Evolutionary conservation across 2,113 vertebrate species (phyloP).

Genomic region (Eurypyga helias): DNA sequence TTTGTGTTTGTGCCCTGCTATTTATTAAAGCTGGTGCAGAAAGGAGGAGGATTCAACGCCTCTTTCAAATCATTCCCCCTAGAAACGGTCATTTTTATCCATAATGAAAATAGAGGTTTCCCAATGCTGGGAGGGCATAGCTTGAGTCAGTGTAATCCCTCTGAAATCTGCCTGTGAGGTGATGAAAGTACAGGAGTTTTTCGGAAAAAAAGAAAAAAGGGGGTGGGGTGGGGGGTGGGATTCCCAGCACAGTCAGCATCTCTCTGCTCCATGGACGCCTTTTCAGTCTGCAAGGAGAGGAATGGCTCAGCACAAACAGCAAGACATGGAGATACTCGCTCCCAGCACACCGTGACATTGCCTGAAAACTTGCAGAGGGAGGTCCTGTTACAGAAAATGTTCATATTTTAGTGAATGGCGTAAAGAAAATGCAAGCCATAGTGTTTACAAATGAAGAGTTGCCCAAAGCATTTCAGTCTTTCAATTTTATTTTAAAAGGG

Average conservation of each 20-base stretch:
- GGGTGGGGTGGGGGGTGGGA: too few relatives aligned
- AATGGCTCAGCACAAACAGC: neutral
- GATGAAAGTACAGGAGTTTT: neutral
- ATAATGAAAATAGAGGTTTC: conserved; percentile 32
- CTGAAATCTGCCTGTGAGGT: neutral
- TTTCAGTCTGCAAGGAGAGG: neutral
- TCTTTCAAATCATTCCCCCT: conserved; percentile 40
- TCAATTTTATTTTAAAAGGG: neutral
- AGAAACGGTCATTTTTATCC: conserved; percentile 2
- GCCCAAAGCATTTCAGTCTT: neutral
- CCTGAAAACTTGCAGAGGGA: neutral
- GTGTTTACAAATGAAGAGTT: neutral
- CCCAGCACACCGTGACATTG: neutral
- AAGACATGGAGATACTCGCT: accelerated
- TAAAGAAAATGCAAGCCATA: neutral
- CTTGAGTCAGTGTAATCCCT: neutral
- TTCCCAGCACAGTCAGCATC: neutral
- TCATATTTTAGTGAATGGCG: neutral
- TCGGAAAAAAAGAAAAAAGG: neutral
- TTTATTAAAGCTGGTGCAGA: conserved; percentile 29
- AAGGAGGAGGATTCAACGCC: neutral
- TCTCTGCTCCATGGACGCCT: neutral
- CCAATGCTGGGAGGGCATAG: neutral
- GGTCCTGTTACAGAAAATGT: neutral
- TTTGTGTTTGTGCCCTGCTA: conserved; percentile 38